Conservation (phyloP, 2,888 invertebrate genomes). For the Poecilus cupreus region DNA sequence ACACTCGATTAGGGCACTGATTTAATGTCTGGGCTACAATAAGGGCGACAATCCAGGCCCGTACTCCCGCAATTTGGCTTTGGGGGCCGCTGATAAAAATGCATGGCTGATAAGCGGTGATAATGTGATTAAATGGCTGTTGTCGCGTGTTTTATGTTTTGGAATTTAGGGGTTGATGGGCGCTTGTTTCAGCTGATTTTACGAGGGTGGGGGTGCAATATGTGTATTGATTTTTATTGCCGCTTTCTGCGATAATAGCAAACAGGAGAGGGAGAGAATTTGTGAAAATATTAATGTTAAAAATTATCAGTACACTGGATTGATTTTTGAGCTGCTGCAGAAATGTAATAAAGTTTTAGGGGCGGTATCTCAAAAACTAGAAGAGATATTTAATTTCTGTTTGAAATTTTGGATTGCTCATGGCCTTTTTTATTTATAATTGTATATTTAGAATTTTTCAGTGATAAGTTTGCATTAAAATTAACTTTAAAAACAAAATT, state of each 20-base stretch:
- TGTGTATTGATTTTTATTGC: conserved; percentile 9
- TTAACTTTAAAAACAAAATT: too few relatives aligned
- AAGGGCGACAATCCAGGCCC: conserved; percentile 58
- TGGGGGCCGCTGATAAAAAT: conserved; percentile 32
- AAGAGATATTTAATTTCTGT: too few relatives aligned
- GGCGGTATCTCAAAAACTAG: too few relatives aligned
- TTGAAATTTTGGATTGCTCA: too few relatives aligned
- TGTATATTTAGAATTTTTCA: too few relatives aligned
- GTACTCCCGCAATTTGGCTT: not conserved
- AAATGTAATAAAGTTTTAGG: too few relatives aligned
- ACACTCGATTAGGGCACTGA: conserved; percentile 64
- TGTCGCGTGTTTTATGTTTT: conserved; percentile 11
- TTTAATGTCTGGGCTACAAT: conserved; percentile 64
- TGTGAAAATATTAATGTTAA: too few relatives aligned
- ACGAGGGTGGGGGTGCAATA: not conserved
- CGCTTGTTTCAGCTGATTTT: conserved; percentile 10
- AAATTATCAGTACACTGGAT: too few relatives aligned
- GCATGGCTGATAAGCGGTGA: conserved; percentile 28
- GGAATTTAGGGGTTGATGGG: conserved; percentile 5
- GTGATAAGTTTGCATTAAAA: too few relatives aligned
- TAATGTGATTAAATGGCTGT: conserved; percentile 42
- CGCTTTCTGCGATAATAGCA: not conserved
- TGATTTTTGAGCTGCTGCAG: too few relatives aligned
- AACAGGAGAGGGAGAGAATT: too few relatives aligned
- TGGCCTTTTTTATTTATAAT: too few relatives aligned